phyloP scores from a whole-genome alignment of 2,888 invertebrate species.

The Trachelus stipa region DNA sequence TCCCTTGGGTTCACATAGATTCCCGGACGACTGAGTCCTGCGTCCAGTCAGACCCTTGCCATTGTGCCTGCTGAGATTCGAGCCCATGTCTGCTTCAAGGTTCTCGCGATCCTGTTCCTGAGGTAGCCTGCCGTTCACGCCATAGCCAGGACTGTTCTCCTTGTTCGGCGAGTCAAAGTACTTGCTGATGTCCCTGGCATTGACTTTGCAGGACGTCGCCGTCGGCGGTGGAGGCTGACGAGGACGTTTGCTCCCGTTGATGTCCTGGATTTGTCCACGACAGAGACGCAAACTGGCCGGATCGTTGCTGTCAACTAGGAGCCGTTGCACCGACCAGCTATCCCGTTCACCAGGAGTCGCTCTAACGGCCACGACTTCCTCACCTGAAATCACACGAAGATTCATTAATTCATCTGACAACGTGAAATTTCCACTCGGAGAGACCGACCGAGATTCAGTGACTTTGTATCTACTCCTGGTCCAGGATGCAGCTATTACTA shows the following conservation, averaged over 20 bases:
- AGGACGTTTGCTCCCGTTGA: slow-evolving; percentile 34
- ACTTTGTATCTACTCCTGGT: neutral
- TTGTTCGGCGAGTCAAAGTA: slow-evolving; percentile 57
- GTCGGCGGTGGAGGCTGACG: slow-evolving; percentile 43
- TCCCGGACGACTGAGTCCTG: slow-evolving; percentile 80
- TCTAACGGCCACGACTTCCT: slow-evolving; percentile 52
- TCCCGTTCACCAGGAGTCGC: slow-evolving; percentile 42
- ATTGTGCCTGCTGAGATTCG: slow-evolving; percentile 82
- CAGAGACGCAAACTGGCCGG: slow-evolving; percentile 34
- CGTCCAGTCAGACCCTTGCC: slow-evolving; percentile 78
- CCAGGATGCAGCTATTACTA: neutral
- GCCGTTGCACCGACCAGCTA: slow-evolving; percentile 45
- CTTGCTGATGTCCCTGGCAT: slow-evolving; percentile 53
- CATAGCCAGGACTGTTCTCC: slow-evolving; percentile 56
- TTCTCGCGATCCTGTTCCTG: slow-evolving; percentile 2
- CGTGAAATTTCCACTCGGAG: neutral
- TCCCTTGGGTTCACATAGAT: slow-evolving; percentile 74
- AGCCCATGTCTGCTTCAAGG: slow-evolving; percentile 73
- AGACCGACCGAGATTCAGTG: neutral
- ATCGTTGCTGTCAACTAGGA: slow-evolving; percentile 41
- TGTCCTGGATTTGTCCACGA: slow-evolving; percentile 42
- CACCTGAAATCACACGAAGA: slow-evolving; percentile 49
- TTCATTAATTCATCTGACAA: neutral
- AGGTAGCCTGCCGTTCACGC: slow-evolving; percentile 34
- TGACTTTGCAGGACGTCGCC: slow-evolving; percentile 47